Conservation (phyloP, 2,888 invertebrate genomes). For the Eupithecia subfuscata region DNA sequence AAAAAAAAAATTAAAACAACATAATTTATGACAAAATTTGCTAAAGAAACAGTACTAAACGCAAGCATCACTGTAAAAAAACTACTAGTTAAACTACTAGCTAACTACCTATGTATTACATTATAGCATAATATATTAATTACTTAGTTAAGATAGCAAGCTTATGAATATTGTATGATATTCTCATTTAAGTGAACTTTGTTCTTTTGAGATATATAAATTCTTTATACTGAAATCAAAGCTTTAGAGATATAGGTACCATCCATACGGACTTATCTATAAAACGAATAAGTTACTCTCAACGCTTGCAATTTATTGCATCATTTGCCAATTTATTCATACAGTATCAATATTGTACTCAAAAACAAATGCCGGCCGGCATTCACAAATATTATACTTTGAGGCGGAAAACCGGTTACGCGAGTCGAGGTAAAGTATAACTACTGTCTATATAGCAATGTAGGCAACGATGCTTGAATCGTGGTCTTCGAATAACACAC, state of each 20-base stretch:
- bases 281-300: not conserved
- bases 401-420: slow-evolving; percentile 36
- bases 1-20: too few species aligned
- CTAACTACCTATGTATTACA: too few species aligned
- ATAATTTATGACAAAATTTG: too few species aligned
- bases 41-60: too few species aligned
- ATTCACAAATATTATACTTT: slow-evolving; percentile 21
- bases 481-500: slow-evolving; percentile 26
- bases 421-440: slow-evolving; percentile 26
- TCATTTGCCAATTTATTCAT: slow-evolving; percentile 15
- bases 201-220: too few species aligned
- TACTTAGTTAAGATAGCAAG: too few species aligned
- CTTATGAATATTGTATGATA: too few species aligned
- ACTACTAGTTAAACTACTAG: too few species aligned
- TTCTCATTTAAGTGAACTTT: too few species aligned
- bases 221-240: too few species aligned
- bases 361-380: slow-evolving; percentile 30
- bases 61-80: too few species aligned
- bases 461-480: slow-evolving; percentile 11
- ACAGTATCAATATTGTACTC: slow-evolving; percentile 8
- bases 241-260: not conserved
- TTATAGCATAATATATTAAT: too few species aligned
- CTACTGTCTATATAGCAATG: not conserved
- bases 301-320: not conserved
- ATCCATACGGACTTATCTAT: not conserved